Evolutionary conservation across 1,140 invertebrate genomes (phyloP).

Genomic region (Aphidius ervi): DNA sequence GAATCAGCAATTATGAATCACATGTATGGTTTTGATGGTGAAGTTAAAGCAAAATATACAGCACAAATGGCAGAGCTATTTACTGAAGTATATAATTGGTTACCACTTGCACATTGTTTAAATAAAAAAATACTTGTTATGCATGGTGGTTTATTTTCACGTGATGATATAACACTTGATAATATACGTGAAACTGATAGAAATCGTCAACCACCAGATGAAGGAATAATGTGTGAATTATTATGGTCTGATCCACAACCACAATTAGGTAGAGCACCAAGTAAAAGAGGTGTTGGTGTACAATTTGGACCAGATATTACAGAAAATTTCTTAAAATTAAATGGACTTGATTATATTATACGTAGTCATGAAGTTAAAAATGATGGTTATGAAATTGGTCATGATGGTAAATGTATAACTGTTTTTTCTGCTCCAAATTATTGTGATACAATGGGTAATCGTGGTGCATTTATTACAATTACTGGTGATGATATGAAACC

Average conservation of each 20-base stretch:
- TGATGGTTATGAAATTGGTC: conserved; percentile 91
- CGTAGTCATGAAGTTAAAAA: conserved; percentile 98
- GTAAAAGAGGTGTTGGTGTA: conserved; percentile 95
- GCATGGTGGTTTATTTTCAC: conserved; percentile 91
- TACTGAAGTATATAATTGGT: conserved; percentile 97
- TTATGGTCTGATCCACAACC: conserved; percentile 98
- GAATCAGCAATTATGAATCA: conserved; percentile 98
- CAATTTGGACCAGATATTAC: conserved; percentile 99
- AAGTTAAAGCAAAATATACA: conserved; percentile 94
- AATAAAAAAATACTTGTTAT: conserved; percentile 89
- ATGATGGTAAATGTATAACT: conserved; percentile 92
- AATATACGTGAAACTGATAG: conserved; percentile 85
- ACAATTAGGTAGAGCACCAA: conserved; percentile 77
- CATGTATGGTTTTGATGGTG: conserved; percentile 98
- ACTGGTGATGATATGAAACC: conserved; percentile 88
- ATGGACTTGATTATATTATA: conserved; percentile 90
- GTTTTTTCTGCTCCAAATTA: conserved; percentile 99
- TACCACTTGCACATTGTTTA: conserved; percentile 93
- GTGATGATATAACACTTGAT: conserved; percentile 85
- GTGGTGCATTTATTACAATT: conserved; percentile 94
- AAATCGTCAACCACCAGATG: conserved; percentile 95
- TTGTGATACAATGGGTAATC: conserved; percentile 98
- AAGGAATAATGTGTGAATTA: conserved; percentile 94
- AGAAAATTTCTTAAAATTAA: conserved; percentile 74
- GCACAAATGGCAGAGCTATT: conserved; percentile 94